Evolutionary conservation across 1,140 invertebrate species (phyloP).

Genomic region (Drosophila teissieri): DNA sequence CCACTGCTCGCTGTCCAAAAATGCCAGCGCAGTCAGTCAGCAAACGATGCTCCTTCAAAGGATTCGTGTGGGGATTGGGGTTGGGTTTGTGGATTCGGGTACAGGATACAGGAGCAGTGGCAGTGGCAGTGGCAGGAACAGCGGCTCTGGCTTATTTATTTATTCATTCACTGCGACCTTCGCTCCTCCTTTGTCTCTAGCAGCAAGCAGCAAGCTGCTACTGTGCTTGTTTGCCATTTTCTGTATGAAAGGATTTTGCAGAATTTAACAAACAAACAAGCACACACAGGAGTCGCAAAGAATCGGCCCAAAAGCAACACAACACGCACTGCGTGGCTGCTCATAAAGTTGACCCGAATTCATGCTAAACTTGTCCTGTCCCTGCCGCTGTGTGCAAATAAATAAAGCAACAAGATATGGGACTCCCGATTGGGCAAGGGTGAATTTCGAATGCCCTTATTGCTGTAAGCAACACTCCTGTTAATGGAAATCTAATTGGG

Average conservation of each 20-base stretch:
- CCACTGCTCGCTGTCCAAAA: constrained; percentile 64
- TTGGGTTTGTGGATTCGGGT: background rate
- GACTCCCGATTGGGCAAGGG: background rate
- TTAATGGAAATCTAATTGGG: constrained; percentile 30
- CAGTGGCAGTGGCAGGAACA: constrained; percentile 15
- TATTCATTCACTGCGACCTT: constrained; percentile 73
- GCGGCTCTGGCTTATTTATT: constrained; percentile 71
- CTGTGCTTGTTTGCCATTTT: constrained; percentile 81
- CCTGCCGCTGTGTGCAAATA: constrained; percentile 63
- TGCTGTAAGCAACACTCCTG: background rate
- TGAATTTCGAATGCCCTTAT: constrained; percentile 51
- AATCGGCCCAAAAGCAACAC: constrained; percentile 40
- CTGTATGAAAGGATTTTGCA: constrained; percentile 76
- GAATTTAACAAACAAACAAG: constrained; percentile 71
- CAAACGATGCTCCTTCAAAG: constrained; percentile 24
- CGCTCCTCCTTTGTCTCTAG: constrained; percentile 39
- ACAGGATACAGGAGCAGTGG: background rate
- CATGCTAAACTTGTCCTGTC: constrained; percentile 64
- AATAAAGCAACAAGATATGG: constrained; percentile 70
- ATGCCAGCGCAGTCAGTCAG: constrained; percentile 72
- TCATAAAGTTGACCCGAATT: constrained; percentile 83
- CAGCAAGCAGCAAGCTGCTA: background rate
- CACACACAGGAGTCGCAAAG: constrained; percentile 37
- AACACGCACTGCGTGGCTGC: constrained; percentile 65
- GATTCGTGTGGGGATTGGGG: constrained; percentile 1